Percentiles rank a stretch among this genome's conserved stretches.
Conservation (phyloP, 2,797 vertebrate species). For the Characodon lateralis region DNA sequence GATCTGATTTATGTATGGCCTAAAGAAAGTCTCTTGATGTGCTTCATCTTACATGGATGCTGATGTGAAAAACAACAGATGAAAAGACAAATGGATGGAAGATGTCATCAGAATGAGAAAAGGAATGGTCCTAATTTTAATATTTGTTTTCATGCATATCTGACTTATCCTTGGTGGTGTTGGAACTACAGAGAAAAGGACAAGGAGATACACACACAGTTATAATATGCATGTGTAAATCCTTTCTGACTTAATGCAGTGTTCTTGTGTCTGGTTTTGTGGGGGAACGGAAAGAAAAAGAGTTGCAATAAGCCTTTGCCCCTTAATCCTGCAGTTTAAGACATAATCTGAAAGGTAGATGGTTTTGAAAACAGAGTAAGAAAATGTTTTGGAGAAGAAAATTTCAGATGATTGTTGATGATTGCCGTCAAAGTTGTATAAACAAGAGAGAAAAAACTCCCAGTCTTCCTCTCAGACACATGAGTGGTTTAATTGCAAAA, state of each 20-base stretch:
- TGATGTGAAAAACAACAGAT: not conserved
- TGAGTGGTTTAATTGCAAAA: not conserved
- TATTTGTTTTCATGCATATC: conserved; percentile 2
- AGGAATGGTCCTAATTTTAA: not conserved
- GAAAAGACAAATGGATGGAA: not conserved
- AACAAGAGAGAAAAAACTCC: not conserved
- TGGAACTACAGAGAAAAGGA: conserved; percentile 47
- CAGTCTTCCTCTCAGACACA: not conserved
- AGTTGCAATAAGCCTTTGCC: conserved; percentile 39
- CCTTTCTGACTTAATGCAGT: conserved; percentile 59
- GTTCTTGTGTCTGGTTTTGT: conserved; percentile 49
- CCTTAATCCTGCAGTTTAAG: conserved; percentile 12
- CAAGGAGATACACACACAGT: conserved; percentile 66
- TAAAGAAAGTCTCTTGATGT: not conserved
- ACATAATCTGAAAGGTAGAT: not conserved
- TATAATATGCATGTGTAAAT: conserved; percentile 74
- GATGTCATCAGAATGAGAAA: not conserved
- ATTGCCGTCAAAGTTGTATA: not conserved
- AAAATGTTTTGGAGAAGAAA: conserved; percentile 12
- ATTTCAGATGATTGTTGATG: conserved; percentile 8
- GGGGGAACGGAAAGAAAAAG: conserved; percentile 31
- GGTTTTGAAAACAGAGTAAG: conserved; percentile 4
- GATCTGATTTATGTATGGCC: not conserved
- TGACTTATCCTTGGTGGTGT: conserved; percentile 30
- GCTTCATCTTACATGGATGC: not conserved